Conservation (phyloP, 2,888 invertebrate species). For the Altica lythri region DNA sequence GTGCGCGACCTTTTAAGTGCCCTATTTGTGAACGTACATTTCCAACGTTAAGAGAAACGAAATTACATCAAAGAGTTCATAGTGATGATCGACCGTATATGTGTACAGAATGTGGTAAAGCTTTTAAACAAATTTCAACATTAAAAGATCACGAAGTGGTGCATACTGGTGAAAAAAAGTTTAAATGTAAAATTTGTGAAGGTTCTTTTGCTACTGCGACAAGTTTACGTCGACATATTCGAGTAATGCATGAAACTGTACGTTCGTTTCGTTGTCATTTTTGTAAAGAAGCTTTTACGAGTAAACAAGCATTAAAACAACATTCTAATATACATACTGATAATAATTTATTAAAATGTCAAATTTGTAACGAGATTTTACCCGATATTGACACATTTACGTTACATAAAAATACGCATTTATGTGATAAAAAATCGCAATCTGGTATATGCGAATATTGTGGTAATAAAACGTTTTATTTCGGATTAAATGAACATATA, state of each 20-base stretch:
- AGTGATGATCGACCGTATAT: conserved; percentile 39
- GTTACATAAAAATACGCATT: conserved; percentile 33
- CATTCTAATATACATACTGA: conserved; percentile 37
- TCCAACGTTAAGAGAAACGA: conserved; percentile 35
- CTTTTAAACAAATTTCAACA: conserved; percentile 37
- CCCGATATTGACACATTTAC: conserved; percentile 25
- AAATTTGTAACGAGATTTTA: conserved; percentile 31
- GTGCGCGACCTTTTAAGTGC: conserved; percentile 37
- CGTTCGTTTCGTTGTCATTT: conserved; percentile 37
- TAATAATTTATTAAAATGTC: conserved; percentile 33
- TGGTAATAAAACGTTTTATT: conserved; percentile 39
- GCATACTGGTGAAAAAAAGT: conserved; percentile 39
- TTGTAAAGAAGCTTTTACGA: conserved; percentile 35
- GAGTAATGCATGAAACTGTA: conserved; percentile 39
- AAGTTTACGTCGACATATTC: conserved; percentile 35
- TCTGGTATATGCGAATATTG: conserved; percentile 40
- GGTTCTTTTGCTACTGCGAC: conserved; percentile 39
- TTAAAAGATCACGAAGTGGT: conserved; percentile 39
- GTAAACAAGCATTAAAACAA: conserved; percentile 37
- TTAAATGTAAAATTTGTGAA: conserved; percentile 41
- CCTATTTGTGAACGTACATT: conserved; percentile 35
- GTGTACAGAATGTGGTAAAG: conserved; percentile 40
- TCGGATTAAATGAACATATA: conserved; percentile 37
- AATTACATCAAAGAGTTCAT: conserved; percentile 37
- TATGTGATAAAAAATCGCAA: conserved; percentile 33